Conservation (phyloP, 2,888 invertebrate genomes). For the Kryphioiulus occultus region DNA sequence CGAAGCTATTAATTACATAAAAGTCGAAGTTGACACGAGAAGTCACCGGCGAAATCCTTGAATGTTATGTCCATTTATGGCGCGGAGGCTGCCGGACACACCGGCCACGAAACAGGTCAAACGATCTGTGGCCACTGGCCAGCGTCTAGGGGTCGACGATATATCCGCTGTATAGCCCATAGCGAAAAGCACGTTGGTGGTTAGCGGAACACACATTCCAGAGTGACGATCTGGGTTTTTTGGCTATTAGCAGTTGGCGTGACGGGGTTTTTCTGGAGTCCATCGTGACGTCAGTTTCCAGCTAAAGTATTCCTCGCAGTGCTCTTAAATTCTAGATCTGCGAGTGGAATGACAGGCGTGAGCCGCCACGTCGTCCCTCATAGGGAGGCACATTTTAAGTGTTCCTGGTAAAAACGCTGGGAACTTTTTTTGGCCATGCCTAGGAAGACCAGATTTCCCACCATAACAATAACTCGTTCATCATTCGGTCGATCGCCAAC, state of each 20-base stretch:
- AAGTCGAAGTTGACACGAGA: neutral
- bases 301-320: neutral
- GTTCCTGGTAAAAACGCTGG: neutral
- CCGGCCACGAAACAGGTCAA: neutral
- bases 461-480: neutral
- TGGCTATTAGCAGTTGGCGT: neutral
- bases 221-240: neutral
- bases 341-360: neutral
- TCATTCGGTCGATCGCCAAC: neutral
- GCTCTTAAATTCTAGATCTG: neutral
- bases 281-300: neutral
- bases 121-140: neutral
- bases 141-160: neutral
- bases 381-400: neutral
- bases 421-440: neutral
- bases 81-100: neutral
- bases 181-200: too few relatives aligned
- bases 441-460: too few relatives aligned
- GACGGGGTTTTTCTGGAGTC: neutral
- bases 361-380: neutral
- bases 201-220: neutral
- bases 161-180: neutral
- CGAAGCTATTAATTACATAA: neutral
- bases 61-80: neutral
- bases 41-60: neutral